Evolutionary conservation across 2,113 vertebrate genomes (phyloP).

Genomic region (Pterocles burchelli): DNA sequence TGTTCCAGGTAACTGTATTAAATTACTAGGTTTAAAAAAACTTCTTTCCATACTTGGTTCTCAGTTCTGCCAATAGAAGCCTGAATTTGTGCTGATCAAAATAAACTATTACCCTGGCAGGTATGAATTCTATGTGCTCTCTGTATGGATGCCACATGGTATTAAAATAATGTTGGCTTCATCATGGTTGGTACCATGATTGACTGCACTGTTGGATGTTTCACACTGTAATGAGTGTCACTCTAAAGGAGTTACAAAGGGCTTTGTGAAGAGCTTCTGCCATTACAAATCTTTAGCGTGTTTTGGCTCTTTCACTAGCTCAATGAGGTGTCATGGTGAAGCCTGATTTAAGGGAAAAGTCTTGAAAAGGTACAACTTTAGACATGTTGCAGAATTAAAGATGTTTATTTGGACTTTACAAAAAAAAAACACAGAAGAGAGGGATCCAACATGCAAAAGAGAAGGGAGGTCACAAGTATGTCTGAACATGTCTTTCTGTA

Average conservation of each 20-base stretch:
- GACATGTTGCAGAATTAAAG: not conserved
- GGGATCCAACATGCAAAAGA: not conserved
- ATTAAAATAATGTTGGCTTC: not conserved
- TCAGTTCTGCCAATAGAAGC: not conserved
- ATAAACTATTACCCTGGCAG: not conserved
- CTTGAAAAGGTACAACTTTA: not conserved
- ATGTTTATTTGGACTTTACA: not conserved
- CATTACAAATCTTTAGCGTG: not conserved
- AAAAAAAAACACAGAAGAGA: not conserved
- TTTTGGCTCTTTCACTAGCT: not conserved
- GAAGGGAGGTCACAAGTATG: not conserved
- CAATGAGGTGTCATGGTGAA: not conserved
- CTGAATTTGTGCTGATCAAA: not conserved
- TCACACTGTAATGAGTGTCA: not conserved
- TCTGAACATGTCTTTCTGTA: not conserved
- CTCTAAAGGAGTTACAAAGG: not conserved
- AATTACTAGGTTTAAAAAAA: not conserved
- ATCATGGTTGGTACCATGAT: not conserved
- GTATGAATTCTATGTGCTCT: not conserved
- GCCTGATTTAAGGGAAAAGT: not conserved
- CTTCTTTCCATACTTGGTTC: not conserved
- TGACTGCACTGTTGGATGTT: not conserved
- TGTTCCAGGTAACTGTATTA: not conserved
- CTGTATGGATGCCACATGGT: not conserved
- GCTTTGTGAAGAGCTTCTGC: not conserved